Conservation (phyloP, 2,797 vertebrate genomes). For the Rhabdomys pumilio region DNA sequence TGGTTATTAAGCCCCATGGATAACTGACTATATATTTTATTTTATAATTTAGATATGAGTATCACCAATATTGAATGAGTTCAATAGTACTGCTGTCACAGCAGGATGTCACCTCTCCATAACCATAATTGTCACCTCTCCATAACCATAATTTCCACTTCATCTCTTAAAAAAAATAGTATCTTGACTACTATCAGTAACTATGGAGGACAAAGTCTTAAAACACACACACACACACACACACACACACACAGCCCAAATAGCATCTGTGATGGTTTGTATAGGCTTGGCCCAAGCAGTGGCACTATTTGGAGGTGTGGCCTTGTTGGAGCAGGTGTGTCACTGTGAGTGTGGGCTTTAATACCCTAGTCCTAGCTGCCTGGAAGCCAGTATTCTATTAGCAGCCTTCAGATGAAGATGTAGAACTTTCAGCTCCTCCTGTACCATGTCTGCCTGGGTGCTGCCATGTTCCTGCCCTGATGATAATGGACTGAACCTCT, state of each 20-base stretch:
- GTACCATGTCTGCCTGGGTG: too few relatives aligned
- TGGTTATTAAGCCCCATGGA: background rate
- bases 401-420: too few relatives aligned
- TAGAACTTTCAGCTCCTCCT: too few relatives aligned
- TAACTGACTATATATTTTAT: slow-evolving; percentile 19
- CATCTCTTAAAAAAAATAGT: slow-evolving; percentile 15
- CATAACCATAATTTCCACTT: slow-evolving; percentile 2
- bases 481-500: too few relatives aligned
- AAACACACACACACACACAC: background rate
- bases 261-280: too few relatives aligned
- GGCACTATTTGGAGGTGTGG: too few relatives aligned
- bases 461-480: too few relatives aligned
- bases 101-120: background rate
- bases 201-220: background rate
- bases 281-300: too few relatives aligned
- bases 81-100: background rate
- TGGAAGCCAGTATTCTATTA: too few relatives aligned
- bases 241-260: background rate
- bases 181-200: background rate
- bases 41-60: slow-evolving; percentile 32
- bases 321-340: too few relatives aligned
- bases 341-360: too few relatives aligned
- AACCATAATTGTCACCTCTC: background rate
- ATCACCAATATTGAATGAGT: background rate
- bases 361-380: too few relatives aligned